phyloP scores from a whole-genome alignment of 2,113 vertebrate genomes.

The Martes martes region DNA sequence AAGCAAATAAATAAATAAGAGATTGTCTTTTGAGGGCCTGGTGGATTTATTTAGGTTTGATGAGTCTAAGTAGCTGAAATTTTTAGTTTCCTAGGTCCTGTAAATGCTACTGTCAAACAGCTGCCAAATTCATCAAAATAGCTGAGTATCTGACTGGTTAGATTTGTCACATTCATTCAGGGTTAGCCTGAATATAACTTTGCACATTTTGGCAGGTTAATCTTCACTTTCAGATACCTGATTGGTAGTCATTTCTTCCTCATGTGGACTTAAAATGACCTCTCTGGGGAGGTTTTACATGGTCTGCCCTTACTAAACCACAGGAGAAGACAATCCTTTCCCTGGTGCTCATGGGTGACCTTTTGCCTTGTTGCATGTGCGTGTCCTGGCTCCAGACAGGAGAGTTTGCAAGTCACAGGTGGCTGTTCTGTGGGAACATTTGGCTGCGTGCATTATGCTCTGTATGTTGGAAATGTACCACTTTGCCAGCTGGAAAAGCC shows the following conservation, averaged over 20 bases:
- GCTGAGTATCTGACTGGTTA: constrained; percentile 4
- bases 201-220: background rate
- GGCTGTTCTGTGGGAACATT: constrained; percentile 28
- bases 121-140: constrained; percentile 33
- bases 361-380: background rate
- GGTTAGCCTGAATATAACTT: background rate
- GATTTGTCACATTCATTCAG: background rate
- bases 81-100: constrained; percentile 39
- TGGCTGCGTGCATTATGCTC: background rate
- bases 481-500: constrained; percentile 79
- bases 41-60: constrained; percentile 57
- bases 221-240: background rate
- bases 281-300: background rate
- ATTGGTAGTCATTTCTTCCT: background rate
- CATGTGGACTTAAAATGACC: background rate
- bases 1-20: constrained; percentile 64
- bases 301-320: background rate
- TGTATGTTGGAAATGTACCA: constrained; percentile 48
- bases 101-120: constrained; percentile 37
- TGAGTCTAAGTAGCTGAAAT: constrained; percentile 27
- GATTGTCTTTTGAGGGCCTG: constrained; percentile 44
- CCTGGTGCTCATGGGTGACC: background rate
- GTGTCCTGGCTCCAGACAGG: background rate
- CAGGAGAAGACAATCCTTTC: background rate
- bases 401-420: constrained; percentile 21